phyloP scores from a whole-genome alignment of 2,888 invertebrate genomes.

The Andrena praecox region DNA sequence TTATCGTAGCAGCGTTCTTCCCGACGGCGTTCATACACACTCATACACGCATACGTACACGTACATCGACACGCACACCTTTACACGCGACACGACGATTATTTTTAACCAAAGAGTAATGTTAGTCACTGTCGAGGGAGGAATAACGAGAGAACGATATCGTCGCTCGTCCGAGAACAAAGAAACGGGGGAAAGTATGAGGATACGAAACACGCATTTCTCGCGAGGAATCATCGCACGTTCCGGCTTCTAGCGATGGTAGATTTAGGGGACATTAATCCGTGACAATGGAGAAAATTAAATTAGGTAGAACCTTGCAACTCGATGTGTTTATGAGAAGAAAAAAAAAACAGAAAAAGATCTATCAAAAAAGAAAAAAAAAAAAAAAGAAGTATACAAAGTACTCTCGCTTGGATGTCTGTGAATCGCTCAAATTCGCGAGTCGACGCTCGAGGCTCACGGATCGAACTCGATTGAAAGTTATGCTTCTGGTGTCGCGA shows the following conservation, averaged over 20 bases:
- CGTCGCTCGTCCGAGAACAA: slow-evolving; percentile 21
- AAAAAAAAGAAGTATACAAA: slow-evolving; percentile 44
- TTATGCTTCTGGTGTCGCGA: slow-evolving; percentile 21
- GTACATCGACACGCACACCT: slow-evolving; percentile 16
- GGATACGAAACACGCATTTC: slow-evolving; percentile 23
- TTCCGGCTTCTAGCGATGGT: slow-evolving; percentile 69
- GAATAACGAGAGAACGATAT: background rate
- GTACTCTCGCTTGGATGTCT: slow-evolving; percentile 72
- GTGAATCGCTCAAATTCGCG: slow-evolving; percentile 73
- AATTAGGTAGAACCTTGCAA: slow-evolving; percentile 55
- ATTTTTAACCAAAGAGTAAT: slow-evolving; percentile 84
- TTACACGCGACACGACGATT: slow-evolving; percentile 68
- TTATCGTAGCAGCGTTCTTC: slow-evolving; percentile 66
- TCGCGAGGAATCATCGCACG: slow-evolving; percentile 58
- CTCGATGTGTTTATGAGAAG: slow-evolving; percentile 69
- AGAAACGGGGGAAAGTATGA: background rate
- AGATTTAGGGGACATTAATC: slow-evolving; percentile 67
- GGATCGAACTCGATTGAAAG: background rate
- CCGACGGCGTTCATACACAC: background rate
- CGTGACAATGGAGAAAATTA: slow-evolving; percentile 53
- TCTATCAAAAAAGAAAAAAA: slow-evolving; percentile 22
- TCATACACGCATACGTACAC: slow-evolving; percentile 14
- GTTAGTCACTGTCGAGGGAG: slow-evolving; percentile 69
- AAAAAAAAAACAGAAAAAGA: slow-evolving; percentile 51
- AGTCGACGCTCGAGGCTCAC: slow-evolving; percentile 39